Conservation (phyloP, 2,113 vertebrate species). For the Atrichornis clamosus region DNA sequence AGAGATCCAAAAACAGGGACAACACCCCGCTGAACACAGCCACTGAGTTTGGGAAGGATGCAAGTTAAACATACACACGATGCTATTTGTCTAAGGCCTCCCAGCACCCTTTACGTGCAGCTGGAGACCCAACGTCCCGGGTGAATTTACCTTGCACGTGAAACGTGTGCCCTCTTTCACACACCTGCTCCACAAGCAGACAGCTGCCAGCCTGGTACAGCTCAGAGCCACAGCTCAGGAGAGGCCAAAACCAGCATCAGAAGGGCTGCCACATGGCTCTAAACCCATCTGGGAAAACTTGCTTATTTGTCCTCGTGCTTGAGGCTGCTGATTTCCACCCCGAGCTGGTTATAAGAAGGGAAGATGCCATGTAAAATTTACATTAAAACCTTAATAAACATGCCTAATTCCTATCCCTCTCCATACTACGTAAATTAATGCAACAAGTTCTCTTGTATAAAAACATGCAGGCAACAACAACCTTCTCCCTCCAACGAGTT, state of each 20-base stretch:
- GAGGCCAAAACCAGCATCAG: not conserved
- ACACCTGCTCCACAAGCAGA: not conserved
- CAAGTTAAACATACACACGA: not conserved
- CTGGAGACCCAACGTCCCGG: not conserved
- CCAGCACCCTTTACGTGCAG: not conserved
- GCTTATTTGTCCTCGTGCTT: not conserved
- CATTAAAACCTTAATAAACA: not conserved
- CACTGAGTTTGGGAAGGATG: not conserved
- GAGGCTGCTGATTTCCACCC: not conserved
- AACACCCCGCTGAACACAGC: not conserved
- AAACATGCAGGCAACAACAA: not conserved
- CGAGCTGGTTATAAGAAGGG: not conserved
- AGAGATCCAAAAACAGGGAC: not conserved
- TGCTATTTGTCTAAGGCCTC: not conserved
- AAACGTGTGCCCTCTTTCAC: not conserved
- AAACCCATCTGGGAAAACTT: not conserved
- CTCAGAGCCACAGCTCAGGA: not conserved
- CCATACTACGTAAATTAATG: not conserved
- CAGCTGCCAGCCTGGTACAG: not conserved
- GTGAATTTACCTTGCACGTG: not conserved
- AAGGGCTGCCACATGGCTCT: not conserved
- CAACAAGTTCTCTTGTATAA: not conserved
- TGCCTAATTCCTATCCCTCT: not conserved
- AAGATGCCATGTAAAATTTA: not conserved
- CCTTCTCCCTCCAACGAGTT: not conserved